Base-by-base conservation (phyloP, 2,113 vertebrate genomes). In the Poecile atricapillus region DNA sequence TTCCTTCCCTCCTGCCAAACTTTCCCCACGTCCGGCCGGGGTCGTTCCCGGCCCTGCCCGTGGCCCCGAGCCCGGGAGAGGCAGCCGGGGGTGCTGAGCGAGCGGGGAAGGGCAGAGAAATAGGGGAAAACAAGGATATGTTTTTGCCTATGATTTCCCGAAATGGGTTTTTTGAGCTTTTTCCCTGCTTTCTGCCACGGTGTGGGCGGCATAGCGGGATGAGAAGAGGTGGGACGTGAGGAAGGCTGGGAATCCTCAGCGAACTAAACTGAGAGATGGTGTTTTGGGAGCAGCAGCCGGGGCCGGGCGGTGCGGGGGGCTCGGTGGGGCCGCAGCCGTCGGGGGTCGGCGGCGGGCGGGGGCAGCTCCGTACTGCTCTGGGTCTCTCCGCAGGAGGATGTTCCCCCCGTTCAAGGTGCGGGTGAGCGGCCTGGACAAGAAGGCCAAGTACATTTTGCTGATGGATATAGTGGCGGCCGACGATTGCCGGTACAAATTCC, bases 391-490 rank as follows among this genome's bases (percentile, higher is more conserved):
- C 97, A 99, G 99, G 98, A 98, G 99, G 97, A 99, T 99, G 99
- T 99, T 99, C 92, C 99, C 99, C 91, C 99, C 99, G 23, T 99
- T 99, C 97, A 99, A 99, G 98, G 99, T 99, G 73, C 97, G 99
- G 79, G 99, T 99, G 91, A 99, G 99, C 88, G 99, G 99, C 81
- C 98, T 99, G 85, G 99, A 99, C 97, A 99, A 99, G 97, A 99
- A 99, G 95, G 99, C 99, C 96, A 99, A 99, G 78, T 99, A 99
- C 95, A 99, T 99, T 96, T 97, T 99, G 93, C 97, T 99, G 96
- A 99, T 99, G 99, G 99, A 99, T 97, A 99, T 99, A 82, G 99
- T 99, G 88, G 99, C 99, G 3, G 99, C 99, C 8, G 99, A 99
- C 83, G 99, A 99, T 67, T 99, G 99, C 96, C 99, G 99, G 83